Percentiles rank a stretch among this genome's conserved stretches.
Conservation (phyloP, 2,797 vertebrate species). For the Pteropus rufus region DNA sequence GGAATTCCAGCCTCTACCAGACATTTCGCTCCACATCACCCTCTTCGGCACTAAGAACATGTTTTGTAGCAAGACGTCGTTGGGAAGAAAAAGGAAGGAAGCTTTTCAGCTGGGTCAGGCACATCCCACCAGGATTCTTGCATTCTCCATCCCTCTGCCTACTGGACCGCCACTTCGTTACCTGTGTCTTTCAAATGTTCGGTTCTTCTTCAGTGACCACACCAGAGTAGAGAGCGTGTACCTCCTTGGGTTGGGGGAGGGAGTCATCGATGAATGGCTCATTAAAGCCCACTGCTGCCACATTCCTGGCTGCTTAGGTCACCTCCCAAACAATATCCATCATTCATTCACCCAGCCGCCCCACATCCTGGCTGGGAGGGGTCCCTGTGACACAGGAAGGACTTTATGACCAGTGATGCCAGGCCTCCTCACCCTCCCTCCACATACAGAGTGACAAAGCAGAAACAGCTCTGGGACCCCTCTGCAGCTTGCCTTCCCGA, state of each 20-base stretch:
- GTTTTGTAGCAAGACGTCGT: slow-evolving; percentile 7
- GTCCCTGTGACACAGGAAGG: slow-evolving; percentile 54
- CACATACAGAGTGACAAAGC: slow-evolving; percentile 36
- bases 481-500: background rate
- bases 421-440: background rate
- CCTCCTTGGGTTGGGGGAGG: slow-evolving; percentile 3
- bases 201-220: background rate
- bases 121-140: background rate
- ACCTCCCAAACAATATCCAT: slow-evolving; percentile 65
- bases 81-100: background rate
- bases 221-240: background rate
- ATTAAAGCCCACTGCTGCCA: slow-evolving; percentile 73
- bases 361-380: slow-evolving; percentile 61
- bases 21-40: background rate
- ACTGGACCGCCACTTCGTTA: background rate
- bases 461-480: background rate
- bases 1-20: background rate
- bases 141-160: background rate
- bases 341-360: slow-evolving; percentile 60
- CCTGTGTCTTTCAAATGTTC: background rate
- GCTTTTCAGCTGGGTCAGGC: background rate
- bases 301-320: slow-evolving; percentile 80
- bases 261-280: slow-evolving; percentile 67
- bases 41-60: background rate
- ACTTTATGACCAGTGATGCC: slow-evolving; percentile 55